phyloP scores from a whole-genome alignment of 1,140 invertebrate genomes.

The Anoplolepis gracilipes region DNA sequence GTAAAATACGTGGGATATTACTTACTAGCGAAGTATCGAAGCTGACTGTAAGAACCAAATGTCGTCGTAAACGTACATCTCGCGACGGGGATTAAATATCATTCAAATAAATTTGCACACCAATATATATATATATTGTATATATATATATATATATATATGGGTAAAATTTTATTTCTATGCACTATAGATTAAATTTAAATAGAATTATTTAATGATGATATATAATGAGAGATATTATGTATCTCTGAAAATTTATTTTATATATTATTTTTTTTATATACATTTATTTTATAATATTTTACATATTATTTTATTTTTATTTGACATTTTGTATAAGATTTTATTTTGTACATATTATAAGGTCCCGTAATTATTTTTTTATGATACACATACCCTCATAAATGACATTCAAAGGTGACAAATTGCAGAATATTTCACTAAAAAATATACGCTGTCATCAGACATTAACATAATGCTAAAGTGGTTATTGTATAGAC shows the following conservation, averaged over 20 bases:
- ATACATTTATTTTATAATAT: neutral
- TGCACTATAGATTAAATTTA: neutral
- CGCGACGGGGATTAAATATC: constrained; percentile 12
- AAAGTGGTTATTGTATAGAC: neutral
- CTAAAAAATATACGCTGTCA: neutral
- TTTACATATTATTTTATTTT: neutral
- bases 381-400: neutral
- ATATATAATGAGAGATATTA: too few relatives aligned
- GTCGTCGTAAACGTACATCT: constrained; percentile 38
- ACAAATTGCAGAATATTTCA: neutral
- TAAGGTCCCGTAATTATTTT: neutral
- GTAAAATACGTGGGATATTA: constrained; percentile 75
- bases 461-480: neutral
- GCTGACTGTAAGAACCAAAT: constrained; percentile 64
- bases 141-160: too few relatives aligned
- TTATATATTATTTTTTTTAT: too few relatives aligned
- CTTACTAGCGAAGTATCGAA: constrained; percentile 63
- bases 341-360: neutral
- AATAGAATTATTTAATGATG: neutral
- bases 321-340: neutral
- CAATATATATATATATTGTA: too few relatives aligned
- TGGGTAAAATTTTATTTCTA: too few relatives aligned
- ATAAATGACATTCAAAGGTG: neutral
- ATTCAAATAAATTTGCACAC: neutral
- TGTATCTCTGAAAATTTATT: too few relatives aligned